Base-by-base conservation (phyloP, 2,888 invertebrate genomes). In the Eupsilia transversa region DNA sequence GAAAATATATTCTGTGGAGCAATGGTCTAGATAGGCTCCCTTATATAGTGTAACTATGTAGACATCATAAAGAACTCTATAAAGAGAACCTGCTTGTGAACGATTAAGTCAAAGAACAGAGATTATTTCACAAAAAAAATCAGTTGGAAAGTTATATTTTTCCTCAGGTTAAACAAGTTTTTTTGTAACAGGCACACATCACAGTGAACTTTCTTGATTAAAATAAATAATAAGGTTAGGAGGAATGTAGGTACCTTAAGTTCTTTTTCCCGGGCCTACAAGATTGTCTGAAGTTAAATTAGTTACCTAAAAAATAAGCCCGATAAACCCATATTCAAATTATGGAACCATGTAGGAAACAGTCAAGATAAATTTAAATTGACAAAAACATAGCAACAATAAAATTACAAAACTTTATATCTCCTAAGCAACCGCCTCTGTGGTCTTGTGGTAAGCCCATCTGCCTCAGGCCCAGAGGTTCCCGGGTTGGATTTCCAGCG, bases 161-260 rank as follows among this genome's bases (percentile, higher is more conserved):
- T 30, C 33, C 17, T 5, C 20, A 33, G 35, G 41, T 54, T 52
- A n/a, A 54, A 72, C 23, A 35, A 43, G 43, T 35, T 54, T 23
- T 60, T 43, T 46, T 35, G 20, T 46, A 56, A 56, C 30, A 63
- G n/a, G 20, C 38, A 35, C 27, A 57, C 27, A 49, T 65, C 7
- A 12, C 0, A 6, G n/a, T 10, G 0, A 49, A 78, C 27, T 59
- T 78, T 59, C 17, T 78, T 78, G 70, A 69, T 75, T 69, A 68
- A 78, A 77, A 41, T 41, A 27, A 63, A 41, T 33, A 33, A 68
- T 57, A 49, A 54, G 14, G 59, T 63, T 14, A 35, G 23, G 9
- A 35, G 17, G 1, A 43, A 30, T 33, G 17, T 57, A 43, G n/a
- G n/a, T n/a, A n/a, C n/a, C 49, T 35, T n/a, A 56, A n/a, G 4